Evolutionary conservation across 2,113 vertebrate species (phyloP).

Genomic region (Carlito syrichta): DNA sequence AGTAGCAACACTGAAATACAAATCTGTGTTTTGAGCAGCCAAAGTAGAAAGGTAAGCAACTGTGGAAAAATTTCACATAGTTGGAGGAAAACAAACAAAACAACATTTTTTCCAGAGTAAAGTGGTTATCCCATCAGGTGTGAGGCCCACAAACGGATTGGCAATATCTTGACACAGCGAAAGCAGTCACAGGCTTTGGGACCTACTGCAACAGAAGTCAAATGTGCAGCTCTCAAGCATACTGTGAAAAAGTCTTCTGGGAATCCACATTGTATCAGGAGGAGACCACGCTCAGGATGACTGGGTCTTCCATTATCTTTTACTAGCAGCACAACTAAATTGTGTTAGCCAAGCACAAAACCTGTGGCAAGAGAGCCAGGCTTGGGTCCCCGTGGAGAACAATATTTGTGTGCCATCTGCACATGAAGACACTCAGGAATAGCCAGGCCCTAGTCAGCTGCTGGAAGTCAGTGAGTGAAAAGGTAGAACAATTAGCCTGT

Average conservation of each 20-base stretch:
- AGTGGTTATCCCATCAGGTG: neutral
- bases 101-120: neutral
- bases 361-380: neutral
- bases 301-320: neutral
- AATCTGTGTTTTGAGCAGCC: neutral
- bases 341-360: neutral
- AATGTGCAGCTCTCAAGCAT: accelerated
- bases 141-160: accelerated
- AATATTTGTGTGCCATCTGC: neutral
- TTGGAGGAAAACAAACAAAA: neutral
- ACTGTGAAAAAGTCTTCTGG: neutral
- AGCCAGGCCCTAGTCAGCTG: neutral
- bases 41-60: neutral
- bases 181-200: neutral
- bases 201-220: neutral
- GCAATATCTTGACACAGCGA: neutral
- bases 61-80: neutral
- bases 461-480: neutral
- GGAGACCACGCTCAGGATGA: neutral
- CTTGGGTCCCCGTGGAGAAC: neutral
- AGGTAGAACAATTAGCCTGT: neutral
- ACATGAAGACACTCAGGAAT: neutral
- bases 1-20: neutral
- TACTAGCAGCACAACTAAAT: neutral
- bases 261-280: neutral